Conservation (phyloP, 2,113 vertebrate species). For the Leptocoma aspasia region DNA sequence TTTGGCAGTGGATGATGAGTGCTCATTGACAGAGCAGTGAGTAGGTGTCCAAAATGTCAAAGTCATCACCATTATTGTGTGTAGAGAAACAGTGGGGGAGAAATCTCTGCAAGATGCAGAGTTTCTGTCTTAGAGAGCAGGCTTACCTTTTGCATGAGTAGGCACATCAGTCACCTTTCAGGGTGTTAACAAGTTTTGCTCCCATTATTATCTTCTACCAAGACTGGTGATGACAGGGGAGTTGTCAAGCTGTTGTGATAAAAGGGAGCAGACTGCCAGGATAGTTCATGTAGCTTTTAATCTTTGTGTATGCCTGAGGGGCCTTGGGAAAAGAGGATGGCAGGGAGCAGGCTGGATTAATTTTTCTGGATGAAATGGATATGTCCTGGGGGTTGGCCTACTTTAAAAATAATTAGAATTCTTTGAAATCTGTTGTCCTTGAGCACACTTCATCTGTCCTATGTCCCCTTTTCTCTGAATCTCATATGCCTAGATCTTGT, state of each 20-base stretch:
- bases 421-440: conserved; percentile 58
- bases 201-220: not conserved
- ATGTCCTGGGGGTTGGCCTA: conserved; percentile 59
- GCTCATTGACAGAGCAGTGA: not conserved
- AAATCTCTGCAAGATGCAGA: not conserved
- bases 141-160: not conserved
- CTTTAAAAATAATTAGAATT: conserved; percentile 60
- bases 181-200: conserved; percentile 25
- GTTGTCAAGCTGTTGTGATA: conserved; percentile 60
- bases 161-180: not conserved
- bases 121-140: not conserved
- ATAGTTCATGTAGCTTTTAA: conserved; percentile 55
- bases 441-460: conserved; percentile 25
- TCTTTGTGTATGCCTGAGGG: conserved; percentile 60
- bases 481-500: not conserved
- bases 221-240: conserved; percentile 34
- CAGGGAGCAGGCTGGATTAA: conserved; percentile 52
- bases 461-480: not conserved
- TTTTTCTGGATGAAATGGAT: conserved; percentile 61
- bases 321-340: conserved; percentile 46
- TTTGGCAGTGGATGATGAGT: not conserved
- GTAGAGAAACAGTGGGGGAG: not conserved
- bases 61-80: not conserved
- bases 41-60: not conserved
- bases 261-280: conserved; percentile 52